Conservation (phyloP, 2,888 invertebrate genomes). For the Macrophya annulata region DNA sequence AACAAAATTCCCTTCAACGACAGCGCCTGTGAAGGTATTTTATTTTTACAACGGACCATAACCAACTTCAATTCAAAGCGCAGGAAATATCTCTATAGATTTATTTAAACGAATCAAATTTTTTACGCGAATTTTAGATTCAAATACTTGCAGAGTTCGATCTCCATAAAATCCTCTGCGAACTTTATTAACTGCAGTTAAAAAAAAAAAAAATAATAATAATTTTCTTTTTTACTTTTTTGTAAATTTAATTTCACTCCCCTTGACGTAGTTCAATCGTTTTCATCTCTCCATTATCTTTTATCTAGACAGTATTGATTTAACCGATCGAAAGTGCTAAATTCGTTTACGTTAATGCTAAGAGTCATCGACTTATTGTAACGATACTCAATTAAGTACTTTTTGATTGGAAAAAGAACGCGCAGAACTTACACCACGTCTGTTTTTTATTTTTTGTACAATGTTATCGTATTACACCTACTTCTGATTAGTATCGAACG, state of each 20-base stretch:
- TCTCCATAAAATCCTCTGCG: not conserved
- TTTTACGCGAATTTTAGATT: not conserved
- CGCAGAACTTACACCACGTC: not conserved
- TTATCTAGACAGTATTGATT: conserved; percentile 11
- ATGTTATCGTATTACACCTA: not conserved
- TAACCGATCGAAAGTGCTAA: conserved; percentile 3
- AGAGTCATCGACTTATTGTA: conserved; percentile 5
- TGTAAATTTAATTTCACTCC: not conserved
- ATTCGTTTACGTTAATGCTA: conserved; percentile 24
- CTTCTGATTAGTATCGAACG: conserved; percentile 31
- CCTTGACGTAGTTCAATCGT: not conserved
- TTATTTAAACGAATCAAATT: conserved; percentile 17
- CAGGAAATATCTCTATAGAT: not conserved
- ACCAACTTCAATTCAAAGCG: not conserved
- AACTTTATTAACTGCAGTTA: not conserved
- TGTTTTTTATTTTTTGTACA: not conserved
- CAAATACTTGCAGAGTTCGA: not conserved
- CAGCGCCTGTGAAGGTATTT: not conserved
- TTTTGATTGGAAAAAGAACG: conserved; percentile 21
- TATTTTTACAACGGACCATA: not conserved
- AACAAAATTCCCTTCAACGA: not conserved
- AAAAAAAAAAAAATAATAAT: too few species aligned
- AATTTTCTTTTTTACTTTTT: not conserved
- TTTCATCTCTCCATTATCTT: not conserved
- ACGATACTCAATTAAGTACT: conserved; percentile 23